phyloP scores from a whole-genome alignment of 2,888 invertebrate genomes.

The Tortricodes alternella region DNA sequence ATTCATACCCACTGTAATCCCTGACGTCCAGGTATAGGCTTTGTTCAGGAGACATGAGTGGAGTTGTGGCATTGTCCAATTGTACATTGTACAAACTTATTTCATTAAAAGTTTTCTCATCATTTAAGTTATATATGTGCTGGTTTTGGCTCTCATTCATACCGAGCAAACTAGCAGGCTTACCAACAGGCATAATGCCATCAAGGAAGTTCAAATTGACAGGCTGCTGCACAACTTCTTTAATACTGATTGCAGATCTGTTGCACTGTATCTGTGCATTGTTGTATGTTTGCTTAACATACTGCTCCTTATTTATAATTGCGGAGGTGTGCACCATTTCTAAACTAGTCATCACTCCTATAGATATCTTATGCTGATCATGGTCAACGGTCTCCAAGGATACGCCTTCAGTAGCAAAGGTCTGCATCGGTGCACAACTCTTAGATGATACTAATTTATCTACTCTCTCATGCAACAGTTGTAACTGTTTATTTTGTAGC shows the following conservation, averaged over 20 bases:
- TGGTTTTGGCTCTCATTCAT: conserved; percentile 30
- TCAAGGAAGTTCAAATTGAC: conserved; percentile 69
- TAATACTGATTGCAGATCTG: conserved; percentile 70
- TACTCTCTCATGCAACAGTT: conserved; percentile 85
- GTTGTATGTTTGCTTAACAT: conserved; percentile 55
- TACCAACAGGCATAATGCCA: conserved; percentile 59
- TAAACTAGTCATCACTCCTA: conserved; percentile 88
- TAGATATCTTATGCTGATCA: conserved; percentile 83
- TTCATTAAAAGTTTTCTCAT: conserved; percentile 73
- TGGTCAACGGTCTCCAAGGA: conserved; percentile 59
- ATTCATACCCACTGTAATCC: conserved; percentile 76
- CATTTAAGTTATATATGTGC: conserved; percentile 44
- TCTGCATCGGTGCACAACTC: conserved; percentile 46
- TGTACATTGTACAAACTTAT: conserved; percentile 73
- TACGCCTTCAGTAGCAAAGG: conserved; percentile 56
- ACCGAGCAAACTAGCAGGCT: conserved; percentile 36
- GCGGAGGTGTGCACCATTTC: conserved; percentile 82
- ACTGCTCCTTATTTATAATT: conserved; percentile 66
- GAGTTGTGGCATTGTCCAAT: conserved; percentile 74
- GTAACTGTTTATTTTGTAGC: conserved; percentile 86
- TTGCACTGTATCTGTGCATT: conserved; percentile 73
- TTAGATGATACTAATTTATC: conserved; percentile 74
- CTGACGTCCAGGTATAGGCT: conserved; percentile 72
- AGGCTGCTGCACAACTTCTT: conserved; percentile 63
- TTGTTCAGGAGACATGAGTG: conserved; percentile 73